These are phyloP conservation scores for Balaeniceps rex DNA, from an alignment of 2,113 vertebrate species.

Conservation along the genomic window DNA sequence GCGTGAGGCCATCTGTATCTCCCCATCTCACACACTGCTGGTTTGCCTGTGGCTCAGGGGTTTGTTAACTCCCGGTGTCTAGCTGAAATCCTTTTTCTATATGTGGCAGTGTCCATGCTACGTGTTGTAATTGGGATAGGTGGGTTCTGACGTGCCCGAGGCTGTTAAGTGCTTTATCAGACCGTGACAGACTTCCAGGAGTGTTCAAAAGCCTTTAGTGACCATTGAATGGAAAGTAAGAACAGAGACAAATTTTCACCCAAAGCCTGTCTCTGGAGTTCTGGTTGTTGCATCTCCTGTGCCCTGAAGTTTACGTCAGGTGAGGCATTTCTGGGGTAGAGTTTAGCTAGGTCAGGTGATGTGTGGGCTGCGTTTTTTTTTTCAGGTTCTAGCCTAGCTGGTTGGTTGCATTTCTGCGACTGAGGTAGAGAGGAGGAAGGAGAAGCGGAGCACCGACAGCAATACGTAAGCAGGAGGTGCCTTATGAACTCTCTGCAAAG, in stretches of 20 bases:
- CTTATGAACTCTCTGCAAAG: not conserved
- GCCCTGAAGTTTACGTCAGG: not conserved
- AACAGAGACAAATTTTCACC: not conserved
- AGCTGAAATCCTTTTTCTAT: not conserved
- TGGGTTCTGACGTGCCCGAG: not conserved
- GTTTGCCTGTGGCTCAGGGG: not conserved
- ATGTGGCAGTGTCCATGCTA: accelerated
- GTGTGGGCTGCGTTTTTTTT: not conserved
- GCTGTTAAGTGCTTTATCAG: not conserved
- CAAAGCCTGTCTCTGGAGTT: not conserved
- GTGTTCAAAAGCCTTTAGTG: not conserved
- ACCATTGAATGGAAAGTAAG: not conserved
- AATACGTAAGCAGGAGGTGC: not conserved
- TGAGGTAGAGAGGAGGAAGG: not conserved
- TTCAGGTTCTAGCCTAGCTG: not conserved
- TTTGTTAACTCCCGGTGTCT: not conserved
- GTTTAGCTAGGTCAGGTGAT: not conserved
- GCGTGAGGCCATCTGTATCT: not conserved
- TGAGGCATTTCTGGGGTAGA: not conserved
- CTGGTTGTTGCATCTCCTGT: not conserved
- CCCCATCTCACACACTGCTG: not conserved
- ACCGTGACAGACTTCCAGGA: not conserved
- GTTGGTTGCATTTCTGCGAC: not conserved
- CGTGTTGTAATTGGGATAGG: not conserved
- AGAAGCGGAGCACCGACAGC: not conserved